Base-by-base conservation (phyloP, 2,113 vertebrate genomes). In the Cochlearius cochlearius region DNA sequence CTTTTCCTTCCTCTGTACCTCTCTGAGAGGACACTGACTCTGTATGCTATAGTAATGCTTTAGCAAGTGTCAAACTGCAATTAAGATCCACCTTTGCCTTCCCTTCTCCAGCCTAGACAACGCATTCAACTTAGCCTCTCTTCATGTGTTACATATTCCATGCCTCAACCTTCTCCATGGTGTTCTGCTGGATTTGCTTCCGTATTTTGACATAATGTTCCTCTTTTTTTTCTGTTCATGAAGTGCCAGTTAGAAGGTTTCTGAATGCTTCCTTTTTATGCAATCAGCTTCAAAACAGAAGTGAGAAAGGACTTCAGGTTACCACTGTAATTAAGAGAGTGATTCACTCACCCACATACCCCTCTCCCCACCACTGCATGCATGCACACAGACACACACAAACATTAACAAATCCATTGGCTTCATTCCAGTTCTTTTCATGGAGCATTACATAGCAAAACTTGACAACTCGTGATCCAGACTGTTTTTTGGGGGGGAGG, bases 191-290 rank as follows among this genome's bases (percentile, higher is more conserved):
- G 14, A 49, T 18, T 75, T 81, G 2, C 7, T 71, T 47, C 39
- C 73, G 30, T 53, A 10, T 76, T 90, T 90, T 88, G 7, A 20
- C 0, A 0, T 39, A 23, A 5, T 1, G 1, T 67, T 91, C 41
- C 34, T 59, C 9, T 68, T 83, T 74, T 66, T 66, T 22, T 19
- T 69, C 11, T 58, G 6, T 38, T 74, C 7, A 11, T 69, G 12
- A 62, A 66, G 9, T 53, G 32, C 11, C 4, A 6, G 16, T 53
- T 59, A 41, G 20, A 87, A 77, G 11, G 67, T 36, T 94, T 91
- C 67, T 52, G 53, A 79, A 72, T 43, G 18, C 8, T 76, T 75
- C 11, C 8, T 76, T 76, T 92, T 60, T 34, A 39, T 17, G 21
- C 16, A 83, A 9, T 47, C 15, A 69, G 5, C 41, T 73, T 87